Percentiles rank a stretch among this genome's conserved stretches.
These are phyloP conservation scores for Petrocephalus schoutedeni DNA, from an alignment of 2,797 vertebrate species.

Conservation along the genomic window DNA sequence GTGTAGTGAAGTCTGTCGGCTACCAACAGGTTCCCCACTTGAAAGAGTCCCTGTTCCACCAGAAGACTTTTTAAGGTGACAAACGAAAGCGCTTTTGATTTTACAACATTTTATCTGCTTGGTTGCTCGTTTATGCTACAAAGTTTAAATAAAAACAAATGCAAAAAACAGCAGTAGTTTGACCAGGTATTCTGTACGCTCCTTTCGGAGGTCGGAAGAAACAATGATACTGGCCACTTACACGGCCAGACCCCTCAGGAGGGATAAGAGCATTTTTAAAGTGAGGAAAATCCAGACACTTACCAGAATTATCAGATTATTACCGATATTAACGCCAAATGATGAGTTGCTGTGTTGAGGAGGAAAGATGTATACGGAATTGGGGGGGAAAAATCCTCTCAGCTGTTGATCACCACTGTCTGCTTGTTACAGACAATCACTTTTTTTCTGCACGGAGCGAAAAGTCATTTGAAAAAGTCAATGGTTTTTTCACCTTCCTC, in stretches of 20 bases:
- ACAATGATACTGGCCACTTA: background rate
- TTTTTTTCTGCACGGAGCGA: background rate
- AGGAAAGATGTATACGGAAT: background rate
- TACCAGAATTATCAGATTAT: background rate
- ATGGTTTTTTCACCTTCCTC: background rate
- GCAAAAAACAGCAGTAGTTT: background rate
- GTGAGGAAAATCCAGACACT: background rate
- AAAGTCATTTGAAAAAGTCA: background rate
- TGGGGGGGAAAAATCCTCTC: background rate
- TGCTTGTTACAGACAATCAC: background rate
- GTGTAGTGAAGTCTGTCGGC: background rate
- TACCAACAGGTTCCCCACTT: conserved; percentile 6
- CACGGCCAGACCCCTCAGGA: background rate
- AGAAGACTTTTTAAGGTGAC: background rate
- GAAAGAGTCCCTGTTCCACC: background rate
- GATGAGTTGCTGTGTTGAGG: background rate
- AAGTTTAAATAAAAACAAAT: background rate
- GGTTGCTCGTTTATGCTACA: background rate
- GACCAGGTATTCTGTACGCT: background rate
- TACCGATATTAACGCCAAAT: background rate
- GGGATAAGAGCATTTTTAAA: background rate
- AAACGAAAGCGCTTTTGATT: background rate
- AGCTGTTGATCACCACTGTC: background rate
- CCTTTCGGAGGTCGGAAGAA: background rate
- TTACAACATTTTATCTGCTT: background rate